Percentiles rank a stretch among this genome's conserved stretches.
phyloP scores from a whole-genome alignment of 2,113 vertebrate genomes.

The Phoenicopterus ruber region DNA sequence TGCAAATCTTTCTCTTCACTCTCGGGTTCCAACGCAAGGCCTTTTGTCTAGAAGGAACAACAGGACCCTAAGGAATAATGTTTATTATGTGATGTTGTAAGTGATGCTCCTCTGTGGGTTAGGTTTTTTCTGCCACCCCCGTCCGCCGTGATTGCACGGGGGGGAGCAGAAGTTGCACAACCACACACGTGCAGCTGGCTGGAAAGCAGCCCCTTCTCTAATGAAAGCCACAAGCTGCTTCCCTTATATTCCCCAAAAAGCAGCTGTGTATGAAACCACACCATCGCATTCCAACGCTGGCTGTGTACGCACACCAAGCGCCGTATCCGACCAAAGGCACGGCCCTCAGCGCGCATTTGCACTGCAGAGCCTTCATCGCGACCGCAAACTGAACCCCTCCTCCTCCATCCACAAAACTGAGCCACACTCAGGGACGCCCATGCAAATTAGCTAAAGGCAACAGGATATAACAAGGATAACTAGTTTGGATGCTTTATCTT shows the following conservation, averaged over 20 bases:
- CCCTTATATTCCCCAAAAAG: not conserved
- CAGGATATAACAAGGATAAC: not conserved
- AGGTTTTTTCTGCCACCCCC: not conserved
- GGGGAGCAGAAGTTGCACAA: not conserved
- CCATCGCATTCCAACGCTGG: not conserved
- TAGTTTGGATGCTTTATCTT: not conserved
- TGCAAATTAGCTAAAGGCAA: not conserved
- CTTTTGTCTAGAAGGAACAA: not conserved
- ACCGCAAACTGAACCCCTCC: not conserved
- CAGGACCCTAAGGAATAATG: not conserved
- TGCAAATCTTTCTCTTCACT: not conserved
- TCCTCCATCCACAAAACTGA: not conserved
- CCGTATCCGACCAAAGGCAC: not conserved
- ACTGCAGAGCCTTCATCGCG: rapidly evolving
- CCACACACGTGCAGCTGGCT: not conserved
- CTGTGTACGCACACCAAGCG: rapidly evolving
- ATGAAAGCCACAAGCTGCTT: not conserved
- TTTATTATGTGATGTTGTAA: not conserved
- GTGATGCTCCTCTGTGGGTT: not conserved
- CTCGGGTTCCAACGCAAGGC: rapidly evolving
- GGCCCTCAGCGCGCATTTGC: rapidly evolving
- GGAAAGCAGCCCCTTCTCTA: not conserved
- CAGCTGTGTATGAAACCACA: not conserved
- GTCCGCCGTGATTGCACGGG: rapidly evolving
- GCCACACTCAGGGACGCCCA: not conserved